phyloP scores from a whole-genome alignment of 2,888 invertebrate species.

The Melinopterus prodromus region DNA sequence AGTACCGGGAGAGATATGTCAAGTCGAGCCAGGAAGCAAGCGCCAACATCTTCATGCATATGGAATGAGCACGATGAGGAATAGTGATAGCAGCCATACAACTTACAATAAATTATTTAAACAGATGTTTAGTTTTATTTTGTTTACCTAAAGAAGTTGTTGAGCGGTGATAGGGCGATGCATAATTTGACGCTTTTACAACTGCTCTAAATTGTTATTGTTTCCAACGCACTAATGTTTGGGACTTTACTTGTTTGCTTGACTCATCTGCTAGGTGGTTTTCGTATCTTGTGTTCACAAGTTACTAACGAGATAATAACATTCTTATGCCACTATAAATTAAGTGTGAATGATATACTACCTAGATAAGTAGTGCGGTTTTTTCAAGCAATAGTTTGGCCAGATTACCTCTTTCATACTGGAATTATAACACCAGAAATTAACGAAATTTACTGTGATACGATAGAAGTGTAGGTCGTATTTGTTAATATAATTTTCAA shows the following conservation, averaged over 20 bases:
- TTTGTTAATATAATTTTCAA: no score
- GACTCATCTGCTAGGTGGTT: neutral
- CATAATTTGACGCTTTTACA: neutral
- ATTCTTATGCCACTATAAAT: constrained; percentile 26
- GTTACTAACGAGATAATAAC: constrained; percentile 30
- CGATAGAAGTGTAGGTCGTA: no score
- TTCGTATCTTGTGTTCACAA: constrained; percentile 30
- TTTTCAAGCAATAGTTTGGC: constrained; percentile 9
- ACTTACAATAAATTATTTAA: constrained; percentile 4
- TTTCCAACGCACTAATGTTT: no score
- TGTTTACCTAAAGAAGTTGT: neutral
- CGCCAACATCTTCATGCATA: neutral
- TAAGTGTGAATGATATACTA: constrained; percentile 30
- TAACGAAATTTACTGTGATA: no score
- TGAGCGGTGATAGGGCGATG: neutral
- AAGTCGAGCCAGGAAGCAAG: neutral
- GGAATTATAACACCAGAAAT: no score
- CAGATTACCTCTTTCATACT: no score
- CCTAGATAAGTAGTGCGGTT: constrained; percentile 27
- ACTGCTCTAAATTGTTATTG: neutral
- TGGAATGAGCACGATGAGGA: neutral
- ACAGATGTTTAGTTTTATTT: neutral
- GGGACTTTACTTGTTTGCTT: neutral
- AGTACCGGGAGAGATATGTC: neutral
- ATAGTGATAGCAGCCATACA: neutral